Base-by-base conservation (phyloP, 2,888 invertebrate genomes). In the Drosophila borborema region DNA sequence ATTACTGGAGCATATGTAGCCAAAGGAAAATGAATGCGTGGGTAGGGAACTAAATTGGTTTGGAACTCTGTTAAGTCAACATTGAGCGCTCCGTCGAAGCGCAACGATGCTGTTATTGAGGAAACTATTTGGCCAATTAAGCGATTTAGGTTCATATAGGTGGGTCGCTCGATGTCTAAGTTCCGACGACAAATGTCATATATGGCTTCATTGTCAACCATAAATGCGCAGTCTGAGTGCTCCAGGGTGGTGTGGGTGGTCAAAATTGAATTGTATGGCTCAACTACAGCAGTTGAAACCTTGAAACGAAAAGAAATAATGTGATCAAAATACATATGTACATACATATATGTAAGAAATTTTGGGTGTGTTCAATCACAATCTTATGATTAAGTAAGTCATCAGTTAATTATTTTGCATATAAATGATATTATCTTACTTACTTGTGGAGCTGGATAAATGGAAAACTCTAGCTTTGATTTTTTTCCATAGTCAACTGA, bases 21-120 rank as follows among this genome's bases (percentile, higher is more conserved):
- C 85, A 98, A 94, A 12, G 98, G 98, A 95, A 98, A 98, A 93
- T 98, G 98, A 91, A 98, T 98, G 88, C 98, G 96, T 6, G 98
- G 98, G 94, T 98, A 98, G 60, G 98, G 98, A 86, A 98, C 97
- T 94, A 97, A 94, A 94, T 97, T 97, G 72, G 97, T 97, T 94
- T 98, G 98, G 95, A 98, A 98, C 94, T 98, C 98, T 34, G 97
- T 98, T 80, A 98, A 94, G 94, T 98, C 98, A 65, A 98, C 98
- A 93, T 98, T 98, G 71, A 98, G 95, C 14, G 98, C 98, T 84
- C 98, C 98, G 93, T 97, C 98, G 94, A 98, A 98, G 64, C 98
- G 96, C 43, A 98, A 94, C 1, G 98, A 98, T 2, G 98, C 98
- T 1, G 98, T 98, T 89, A 98, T 98, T n/a, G 97, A 97, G 2